These are phyloP conservation scores for Thamnophis elegans DNA, from an alignment of 2,797 vertebrate genomes.

Conservation along the genomic window DNA sequence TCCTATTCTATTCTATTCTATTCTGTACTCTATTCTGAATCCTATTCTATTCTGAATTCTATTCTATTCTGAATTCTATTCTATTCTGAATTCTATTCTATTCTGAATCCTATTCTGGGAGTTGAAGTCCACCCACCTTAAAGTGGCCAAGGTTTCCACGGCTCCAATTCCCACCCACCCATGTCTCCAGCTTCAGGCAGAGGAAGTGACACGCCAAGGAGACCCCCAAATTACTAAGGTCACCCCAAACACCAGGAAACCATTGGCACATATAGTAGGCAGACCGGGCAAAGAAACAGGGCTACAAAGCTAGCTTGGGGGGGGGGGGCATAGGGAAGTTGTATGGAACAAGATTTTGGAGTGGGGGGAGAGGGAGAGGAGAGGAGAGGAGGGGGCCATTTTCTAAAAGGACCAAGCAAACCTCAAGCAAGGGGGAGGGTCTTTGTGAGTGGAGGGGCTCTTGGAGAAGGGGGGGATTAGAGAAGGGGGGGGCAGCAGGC, in stretches of 20 bases:
- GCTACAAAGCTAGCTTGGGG: too few relatives aligned
- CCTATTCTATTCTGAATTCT: too few relatives aligned
- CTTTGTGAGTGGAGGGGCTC: background rate
- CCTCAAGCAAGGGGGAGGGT: background rate
- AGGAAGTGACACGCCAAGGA: background rate
- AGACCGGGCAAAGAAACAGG: background rate
- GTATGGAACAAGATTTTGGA: background rate
- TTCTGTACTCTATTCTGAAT: too few relatives aligned
- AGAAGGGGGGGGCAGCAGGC: background rate
- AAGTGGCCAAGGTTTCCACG: too few relatives aligned
- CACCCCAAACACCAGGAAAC: background rate
- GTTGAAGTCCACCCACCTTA: background rate
- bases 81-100: too few relatives aligned
- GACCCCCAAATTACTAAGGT: background rate
- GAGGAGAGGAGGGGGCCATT: background rate
- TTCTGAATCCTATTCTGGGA: too few relatives aligned
- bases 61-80: too few relatives aligned
- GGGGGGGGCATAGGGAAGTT: background rate
- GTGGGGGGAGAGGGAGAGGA: background rate
- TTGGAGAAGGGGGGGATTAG: background rate
- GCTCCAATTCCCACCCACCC: background rate
- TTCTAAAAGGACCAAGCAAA: background rate
- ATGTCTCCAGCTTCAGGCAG: background rate
- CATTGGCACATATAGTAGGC: too few relatives aligned
- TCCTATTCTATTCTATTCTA: too few relatives aligned